phyloP scores from a whole-genome alignment of 1,140 invertebrate genomes.

The Scaptomyza graminum region DNA sequence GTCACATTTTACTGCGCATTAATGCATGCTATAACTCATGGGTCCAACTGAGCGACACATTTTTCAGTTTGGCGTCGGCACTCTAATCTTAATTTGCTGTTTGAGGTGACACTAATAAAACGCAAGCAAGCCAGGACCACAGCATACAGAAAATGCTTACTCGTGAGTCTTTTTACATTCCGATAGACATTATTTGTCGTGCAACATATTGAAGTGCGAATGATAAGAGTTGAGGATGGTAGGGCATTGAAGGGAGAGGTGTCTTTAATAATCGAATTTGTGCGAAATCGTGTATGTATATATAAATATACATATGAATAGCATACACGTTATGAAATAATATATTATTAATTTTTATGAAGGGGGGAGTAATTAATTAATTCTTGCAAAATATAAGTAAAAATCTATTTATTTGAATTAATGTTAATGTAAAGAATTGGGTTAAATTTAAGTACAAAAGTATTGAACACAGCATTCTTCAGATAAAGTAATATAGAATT shows the following conservation, averaged over 20 bases:
- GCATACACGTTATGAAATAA: no score
- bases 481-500: no score
- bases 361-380: no score
- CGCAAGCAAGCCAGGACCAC: constrained; percentile 34
- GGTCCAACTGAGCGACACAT: constrained; percentile 30
- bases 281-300: no score
- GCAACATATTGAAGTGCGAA: constrained; percentile 37
- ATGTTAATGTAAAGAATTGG: no score
- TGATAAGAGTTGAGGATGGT: constrained; percentile 27
- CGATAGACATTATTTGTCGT: constrained; percentile 16
- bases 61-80: constrained; percentile 35
- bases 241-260: not conserved
- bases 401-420: no score
- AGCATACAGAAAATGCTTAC: constrained; percentile 10
- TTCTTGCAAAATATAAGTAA: no score
- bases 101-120: constrained; percentile 75
- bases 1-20: constrained; percentile 52
- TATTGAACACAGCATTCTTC: no score
- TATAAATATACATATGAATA: no score
- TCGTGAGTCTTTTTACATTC: constrained; percentile 26
- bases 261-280: not conserved
- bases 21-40: constrained; percentile 73
- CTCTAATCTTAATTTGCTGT: constrained; percentile 69
- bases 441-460: no score
- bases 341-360: no score